These are phyloP conservation scores for Drosophila affinis DNA, from an alignment of 2,888 invertebrate genomes.

Conservation along the genomic window DNA sequence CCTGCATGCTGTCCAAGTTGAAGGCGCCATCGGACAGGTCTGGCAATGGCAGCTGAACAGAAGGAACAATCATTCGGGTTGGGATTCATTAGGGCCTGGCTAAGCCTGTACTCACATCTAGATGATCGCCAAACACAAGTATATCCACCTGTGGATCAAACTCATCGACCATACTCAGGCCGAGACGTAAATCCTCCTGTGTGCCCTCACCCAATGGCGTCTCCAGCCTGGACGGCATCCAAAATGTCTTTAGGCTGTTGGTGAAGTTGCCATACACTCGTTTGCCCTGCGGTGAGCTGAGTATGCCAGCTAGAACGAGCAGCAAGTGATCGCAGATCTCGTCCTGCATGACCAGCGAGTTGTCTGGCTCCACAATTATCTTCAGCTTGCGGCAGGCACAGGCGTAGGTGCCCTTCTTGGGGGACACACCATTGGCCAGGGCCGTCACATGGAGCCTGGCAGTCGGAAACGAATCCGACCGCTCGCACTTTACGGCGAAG, in stretches of 20 bases:
- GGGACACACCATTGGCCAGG: constrained; percentile 63
- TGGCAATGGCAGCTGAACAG: constrained; percentile 60
- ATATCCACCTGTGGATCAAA: constrained; percentile 70
- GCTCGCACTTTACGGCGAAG: constrained; percentile 81
- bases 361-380: constrained; percentile 81
- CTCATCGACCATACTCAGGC: constrained; percentile 60
- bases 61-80: not conserved
- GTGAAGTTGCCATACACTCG: constrained; percentile 77
- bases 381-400: constrained; percentile 82
- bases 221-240: constrained; percentile 77
- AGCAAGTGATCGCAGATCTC: constrained; percentile 83
- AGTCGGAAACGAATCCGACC: constrained; percentile 79
- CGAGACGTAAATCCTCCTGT: constrained; percentile 54
- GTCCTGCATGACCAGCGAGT: constrained; percentile 81
- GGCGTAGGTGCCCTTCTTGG: constrained; percentile 68
- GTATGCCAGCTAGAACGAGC: constrained; percentile 79
- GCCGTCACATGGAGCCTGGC: constrained; percentile 80
- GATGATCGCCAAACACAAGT: constrained; percentile 74
- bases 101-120: constrained; percentile 22
- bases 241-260: constrained; percentile 76
- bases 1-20: constrained; percentile 53
- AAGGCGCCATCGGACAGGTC: constrained; percentile 80
- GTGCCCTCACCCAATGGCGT: constrained; percentile 64
- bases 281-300: constrained; percentile 75
- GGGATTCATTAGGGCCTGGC: not conserved